Evolutionary conservation across 2,888 invertebrate genomes (phyloP), one percentile per base, ranked within the genome.

Genomic region (Candidula unifasciata): DNA sequence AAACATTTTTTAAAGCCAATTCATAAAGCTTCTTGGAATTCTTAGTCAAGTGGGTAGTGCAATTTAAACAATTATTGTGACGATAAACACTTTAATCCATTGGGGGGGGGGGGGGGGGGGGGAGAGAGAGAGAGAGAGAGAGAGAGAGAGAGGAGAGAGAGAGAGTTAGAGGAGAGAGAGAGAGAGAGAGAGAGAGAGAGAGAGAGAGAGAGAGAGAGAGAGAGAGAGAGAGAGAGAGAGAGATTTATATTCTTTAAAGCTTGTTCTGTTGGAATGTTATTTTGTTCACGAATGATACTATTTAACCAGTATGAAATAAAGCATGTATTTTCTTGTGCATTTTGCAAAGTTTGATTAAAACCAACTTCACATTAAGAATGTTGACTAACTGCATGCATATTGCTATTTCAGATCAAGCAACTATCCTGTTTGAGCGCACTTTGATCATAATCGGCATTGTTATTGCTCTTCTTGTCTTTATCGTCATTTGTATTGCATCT

Each of bases 401-500:
- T 77, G n/a, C n/a, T 54, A 6, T 78, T 78, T 78, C 78, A 78
- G 78, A 16, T 37, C 83, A 87, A 69, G 83, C 85, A 68, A 81
- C 83, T 37, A 83, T 87, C 21, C 64, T 82, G 76, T 85, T 78
- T 85, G 88, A 88, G 78, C 84, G 89, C 35, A 87, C 87, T 33
- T 74, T 88, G 78, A 87, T 88, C 85, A 88, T 88, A 80, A 84
- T 89, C 64, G 89, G 89, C 85, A 88, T 89, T 86, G 88, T 88
- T 69, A 88, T 89, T 83, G 88, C 87, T 80, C 83, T 88, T 80
- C 86, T 89, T 81, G 86, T 89, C 57, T 89, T 89, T 86, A 79
- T 88, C 78, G 86, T 87, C 87, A 88, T 89, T 85, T 89, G 87
- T 86, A 89, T 89, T 71, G 87, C 88, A 82, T 88, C 88, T 73